phyloP scores from a whole-genome alignment of 2,888 invertebrate genomes.

The Tipula vernalis region DNA sequence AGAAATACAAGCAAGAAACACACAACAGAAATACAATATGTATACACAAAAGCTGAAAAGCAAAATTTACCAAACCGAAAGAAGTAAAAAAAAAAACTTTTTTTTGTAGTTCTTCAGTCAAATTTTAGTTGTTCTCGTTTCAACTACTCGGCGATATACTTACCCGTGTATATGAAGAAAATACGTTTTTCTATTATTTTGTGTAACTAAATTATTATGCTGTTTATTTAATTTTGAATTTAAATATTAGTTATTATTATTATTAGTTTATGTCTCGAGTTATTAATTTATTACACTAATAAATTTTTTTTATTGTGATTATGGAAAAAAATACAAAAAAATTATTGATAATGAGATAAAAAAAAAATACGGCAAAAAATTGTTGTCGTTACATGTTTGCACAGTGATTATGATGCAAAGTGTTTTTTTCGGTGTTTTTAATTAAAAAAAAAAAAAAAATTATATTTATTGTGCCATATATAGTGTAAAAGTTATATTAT shows the following conservation, averaged over 20 bases:
- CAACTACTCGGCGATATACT: neutral
- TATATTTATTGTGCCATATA: neutral
- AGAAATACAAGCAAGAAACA: neutral
- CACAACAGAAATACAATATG: neutral
- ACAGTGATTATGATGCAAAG: neutral
- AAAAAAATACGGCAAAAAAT: neutral
- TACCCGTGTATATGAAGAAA: neutral
- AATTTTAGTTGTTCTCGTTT: neutral
- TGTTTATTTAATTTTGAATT: neutral
- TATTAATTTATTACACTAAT: neutral
- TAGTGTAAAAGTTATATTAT: neutral
- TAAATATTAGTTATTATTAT: neutral
- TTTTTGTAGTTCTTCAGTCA: neutral
- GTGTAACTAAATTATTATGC: neutral
- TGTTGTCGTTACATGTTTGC: neutral
- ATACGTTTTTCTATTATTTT: neutral
- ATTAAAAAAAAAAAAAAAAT: neutral
- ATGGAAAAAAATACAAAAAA: neutral
- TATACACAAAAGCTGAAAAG: neutral
- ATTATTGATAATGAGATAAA: neutral
- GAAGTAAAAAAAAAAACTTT: neutral
- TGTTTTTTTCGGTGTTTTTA: neutral
- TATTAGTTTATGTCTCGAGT: neutral
- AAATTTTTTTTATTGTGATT: neutral
- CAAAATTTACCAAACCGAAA: neutral